Base-by-base conservation (phyloP, 2,888 invertebrate species). In the Oligia fasciuncula region DNA sequence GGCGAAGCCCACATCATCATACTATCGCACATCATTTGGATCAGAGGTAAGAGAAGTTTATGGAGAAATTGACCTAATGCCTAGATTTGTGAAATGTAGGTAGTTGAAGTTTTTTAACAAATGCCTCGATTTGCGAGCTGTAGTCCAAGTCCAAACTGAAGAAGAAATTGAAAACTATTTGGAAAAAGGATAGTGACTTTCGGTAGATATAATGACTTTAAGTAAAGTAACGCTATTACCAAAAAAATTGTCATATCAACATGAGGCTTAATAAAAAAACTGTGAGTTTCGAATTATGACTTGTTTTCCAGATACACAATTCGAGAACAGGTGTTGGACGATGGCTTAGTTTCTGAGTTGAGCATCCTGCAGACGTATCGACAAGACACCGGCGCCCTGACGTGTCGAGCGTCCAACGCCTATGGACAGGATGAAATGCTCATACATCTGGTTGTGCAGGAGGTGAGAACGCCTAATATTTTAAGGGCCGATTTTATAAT, bases 401-500 rank as follows among this genome's bases (percentile, higher is more conserved):
- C 98, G 74, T 99, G 99, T 94, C 97, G 98, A 84, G 99, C 99
- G 0, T 98, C 98, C 89, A 99, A 99, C 95, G 97, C 98, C 73
- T 99, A 98, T 92, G 99, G 99, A 14, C 98, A 98, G 89, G 99
- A 99, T 91, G 98, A 98, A 94, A 98, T 99, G 98, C 98, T 98
- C 75, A 98, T 99, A 93, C 98, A 99, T 92, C 97, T 99, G 82
- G 98, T 99, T 74, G 98, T 99, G 51, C 98, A 99, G 97, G 97
- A 97, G 98, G 98, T 98, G 96, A 84, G 79, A 66, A 73, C 23
- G 2, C 2, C 13, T 3, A 13, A 35, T 23, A 60, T 60, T 17
- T 54, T 23, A 29, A n/a, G 0, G 9, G 9, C 17, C 2, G 1
- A 35, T 17, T 35, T 17, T 35, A 35, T 17, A 29, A 6, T 29